phyloP scores from a whole-genome alignment of 2,797 vertebrate genomes.

The Pangasius larnaudii region DNA sequence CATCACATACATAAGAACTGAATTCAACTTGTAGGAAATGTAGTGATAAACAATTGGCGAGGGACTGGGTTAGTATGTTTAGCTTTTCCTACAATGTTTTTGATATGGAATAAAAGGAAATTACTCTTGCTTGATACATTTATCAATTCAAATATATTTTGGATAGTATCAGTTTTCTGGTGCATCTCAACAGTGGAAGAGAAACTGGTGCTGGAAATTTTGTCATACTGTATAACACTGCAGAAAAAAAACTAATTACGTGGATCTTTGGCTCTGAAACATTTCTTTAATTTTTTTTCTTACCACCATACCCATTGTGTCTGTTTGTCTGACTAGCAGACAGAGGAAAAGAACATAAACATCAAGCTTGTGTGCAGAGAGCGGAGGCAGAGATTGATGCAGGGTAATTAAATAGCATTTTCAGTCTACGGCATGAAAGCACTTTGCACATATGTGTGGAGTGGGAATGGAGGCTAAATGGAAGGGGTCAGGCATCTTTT shows the following conservation, averaged over 20 bases:
- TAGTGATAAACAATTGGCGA: neutral
- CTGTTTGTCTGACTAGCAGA: conserved; percentile 13
- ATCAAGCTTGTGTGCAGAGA: conserved; percentile 13
- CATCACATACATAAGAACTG: neutral
- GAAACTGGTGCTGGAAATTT: neutral
- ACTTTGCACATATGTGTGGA: conserved; percentile 28
- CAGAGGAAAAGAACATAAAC: neutral
- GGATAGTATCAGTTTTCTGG: neutral
- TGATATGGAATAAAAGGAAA: conserved; percentile 2
- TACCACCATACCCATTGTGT: neutral
- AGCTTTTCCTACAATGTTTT: neutral
- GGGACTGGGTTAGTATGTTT: neutral
- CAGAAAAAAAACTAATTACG: neutral
- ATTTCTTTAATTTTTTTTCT: neutral
- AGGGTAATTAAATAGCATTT: conserved; percentile 54
- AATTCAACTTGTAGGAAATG: neutral
- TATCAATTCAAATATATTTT: conserved; percentile 2
- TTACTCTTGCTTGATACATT: neutral
- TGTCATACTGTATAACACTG: neutral
- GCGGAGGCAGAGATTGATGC: conserved; percentile 48
- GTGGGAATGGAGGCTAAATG: neutral
- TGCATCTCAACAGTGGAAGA: neutral
- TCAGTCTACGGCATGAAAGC: conserved; percentile 38
- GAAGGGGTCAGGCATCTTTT: neutral
- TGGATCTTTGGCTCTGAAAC: neutral